Evolutionary conservation across 2,797 vertebrate genomes (phyloP), one percentile per base, ranked within the genome.

Genomic region (Rhinatrema bivittatum): DNA sequence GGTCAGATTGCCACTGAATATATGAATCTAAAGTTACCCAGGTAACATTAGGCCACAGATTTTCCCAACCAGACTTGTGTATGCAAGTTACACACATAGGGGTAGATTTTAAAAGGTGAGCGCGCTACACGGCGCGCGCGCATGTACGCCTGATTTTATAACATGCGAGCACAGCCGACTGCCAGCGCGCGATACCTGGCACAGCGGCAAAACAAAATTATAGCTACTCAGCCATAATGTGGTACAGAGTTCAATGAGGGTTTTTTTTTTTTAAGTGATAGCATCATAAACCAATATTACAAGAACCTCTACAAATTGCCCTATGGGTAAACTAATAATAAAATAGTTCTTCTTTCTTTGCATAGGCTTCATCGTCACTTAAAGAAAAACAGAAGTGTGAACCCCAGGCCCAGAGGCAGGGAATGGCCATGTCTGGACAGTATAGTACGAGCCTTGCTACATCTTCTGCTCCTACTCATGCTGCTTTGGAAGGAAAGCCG

Each of bases 301-400:
- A n/a, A n/a, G n/a, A n/a, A n/a, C n/a, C n/a, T n/a, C n/a, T n/a
- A n/a, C n/a, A n/a, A n/a, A n/a, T n/a, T n/a, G n/a, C n/a, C n/a
- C n/a, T n/a, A n/a, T n/a, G n/a, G n/a, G n/a, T n/a, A n/a, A n/a
- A 51, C 46, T 42, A 10, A 27, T 32, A 36, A 59, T 56, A 46
- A 46, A 10, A 20, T 27, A 25, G 10, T 6, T 36, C 25, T 48
- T 32, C 27, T 66, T 71, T 75, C 42, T 58, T 60, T 26, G 47
- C 42, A 49, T 72, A 97, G 95, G 85, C 87, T 70, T 86, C 89
- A 1, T 81, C 87, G 1, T 86, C 85, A 22, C 79, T 93, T 58
- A 94, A 90, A 70, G 94, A 97, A 44, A 87, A 90, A 56, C 86
- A 87, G 63, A 86, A 81, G 17, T 81, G 81, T 25, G 94, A 98